A percentile compares a stretch with the other conserved stretches of the same genome.
These are phyloP conservation scores for Cephus nigrinus DNA, from an alignment of 2,888 invertebrate species.

Conservation along the genomic window DNA sequence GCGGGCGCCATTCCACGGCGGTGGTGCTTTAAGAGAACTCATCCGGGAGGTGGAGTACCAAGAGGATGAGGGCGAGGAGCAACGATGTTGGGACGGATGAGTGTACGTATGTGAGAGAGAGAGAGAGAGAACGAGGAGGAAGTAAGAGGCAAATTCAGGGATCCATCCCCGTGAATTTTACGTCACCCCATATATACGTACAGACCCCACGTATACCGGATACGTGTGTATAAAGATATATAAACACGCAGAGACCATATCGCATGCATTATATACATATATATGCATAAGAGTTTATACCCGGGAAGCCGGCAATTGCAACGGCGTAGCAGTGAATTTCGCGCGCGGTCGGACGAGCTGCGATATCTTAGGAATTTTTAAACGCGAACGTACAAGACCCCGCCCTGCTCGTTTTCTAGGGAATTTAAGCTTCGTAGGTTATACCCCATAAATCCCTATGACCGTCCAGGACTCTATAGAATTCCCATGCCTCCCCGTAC, in stretches of 20 bases:
- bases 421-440: background rate
- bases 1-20: slow-evolving; percentile 48
- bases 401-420: background rate
- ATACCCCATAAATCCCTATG: background rate
- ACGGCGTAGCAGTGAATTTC: slow-evolving; percentile 43
- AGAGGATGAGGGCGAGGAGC: slow-evolving; percentile 19
- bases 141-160: slow-evolving; percentile 51
- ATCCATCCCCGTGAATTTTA: slow-evolving; percentile 46
- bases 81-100: slow-evolving; percentile 14
- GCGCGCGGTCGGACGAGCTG: slow-evolving; percentile 28
- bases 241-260: background rate
- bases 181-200: slow-evolving; percentile 48
- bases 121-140: slow-evolving; percentile 21
- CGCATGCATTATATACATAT: background rate
- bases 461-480: background rate
- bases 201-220: background rate
- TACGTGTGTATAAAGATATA: background rate
- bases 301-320: slow-evolving; percentile 47
- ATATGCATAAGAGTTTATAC: slow-evolving; percentile 44
- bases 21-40: slow-evolving; percentile 3
- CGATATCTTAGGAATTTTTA: slow-evolving; percentile 59
- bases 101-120: slow-evolving; percentile 4
- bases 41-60: background rate
- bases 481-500: background rate
- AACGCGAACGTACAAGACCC: slow-evolving; percentile 41